phyloP scores from a whole-genome alignment of 2,888 invertebrate species.

The Mesochorus sp. region DNA sequence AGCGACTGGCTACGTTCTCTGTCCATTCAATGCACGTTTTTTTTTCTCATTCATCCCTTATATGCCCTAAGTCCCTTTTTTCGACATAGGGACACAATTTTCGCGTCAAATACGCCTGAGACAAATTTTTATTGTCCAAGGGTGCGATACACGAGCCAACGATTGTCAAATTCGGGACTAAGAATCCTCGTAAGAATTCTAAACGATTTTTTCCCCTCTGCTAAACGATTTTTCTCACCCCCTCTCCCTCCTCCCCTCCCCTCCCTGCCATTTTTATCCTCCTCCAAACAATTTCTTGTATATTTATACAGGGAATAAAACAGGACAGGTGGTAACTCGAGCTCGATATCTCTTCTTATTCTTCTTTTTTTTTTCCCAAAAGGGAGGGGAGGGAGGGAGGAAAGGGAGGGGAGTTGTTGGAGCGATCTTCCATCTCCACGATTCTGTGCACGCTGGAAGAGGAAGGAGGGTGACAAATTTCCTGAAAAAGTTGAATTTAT shows the following conservation, averaged over 20 bases:
- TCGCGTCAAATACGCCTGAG: slow-evolving; percentile 80
- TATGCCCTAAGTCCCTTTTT: slow-evolving; percentile 56
- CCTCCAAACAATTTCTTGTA: slow-evolving; percentile 6
- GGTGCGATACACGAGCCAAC: slow-evolving; percentile 18
- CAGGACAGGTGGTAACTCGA: slow-evolving; percentile 78
- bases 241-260: neutral
- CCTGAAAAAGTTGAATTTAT: slow-evolving; percentile 74
- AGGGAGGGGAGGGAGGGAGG: too few species aligned
- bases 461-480: slow-evolving; percentile 76
- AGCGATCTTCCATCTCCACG: slow-evolving; percentile 8
- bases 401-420: too few species aligned
- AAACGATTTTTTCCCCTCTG: slow-evolving; percentile 46
- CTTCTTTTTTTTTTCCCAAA: slow-evolving; percentile 18
- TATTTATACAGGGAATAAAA: slow-evolving; percentile 57
- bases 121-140: slow-evolving; percentile 80
- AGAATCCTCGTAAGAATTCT: slow-evolving; percentile 41
- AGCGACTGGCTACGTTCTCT: slow-evolving; percentile 29
- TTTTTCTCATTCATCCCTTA: slow-evolving; percentile 2
- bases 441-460: slow-evolving; percentile 6
- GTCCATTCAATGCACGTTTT: too few species aligned
- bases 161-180: slow-evolving; percentile 28
- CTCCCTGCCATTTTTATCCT: slow-evolving; percentile 31
- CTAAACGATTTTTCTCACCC: slow-evolving; percentile 43
- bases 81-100: slow-evolving; percentile 75
- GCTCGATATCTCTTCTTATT: slow-evolving; percentile 49